Evolutionary conservation across 2,888 invertebrate species (phyloP).

Genomic region (Diplolepis rosae): DNA sequence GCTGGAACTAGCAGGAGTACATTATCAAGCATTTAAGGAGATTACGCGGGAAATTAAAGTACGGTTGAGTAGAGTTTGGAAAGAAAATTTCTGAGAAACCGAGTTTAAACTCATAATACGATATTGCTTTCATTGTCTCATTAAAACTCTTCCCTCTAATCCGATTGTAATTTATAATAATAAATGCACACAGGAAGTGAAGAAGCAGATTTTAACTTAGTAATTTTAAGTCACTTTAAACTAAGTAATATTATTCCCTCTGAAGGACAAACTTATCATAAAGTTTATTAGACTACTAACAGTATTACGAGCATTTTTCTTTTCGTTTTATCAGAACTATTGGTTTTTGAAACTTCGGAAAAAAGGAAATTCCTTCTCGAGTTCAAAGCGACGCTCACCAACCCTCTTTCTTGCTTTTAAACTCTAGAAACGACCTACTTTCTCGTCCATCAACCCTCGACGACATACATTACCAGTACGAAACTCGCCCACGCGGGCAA

Average conservation of each 20-base stretch:
- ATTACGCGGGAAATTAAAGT: slow-evolving; percentile 21
- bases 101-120: not conserved
- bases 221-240: not conserved
- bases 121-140: slow-evolving; percentile 18
- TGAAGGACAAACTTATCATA: not conserved
- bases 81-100: not conserved
- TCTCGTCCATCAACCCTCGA: slow-evolving; percentile 30
- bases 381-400: slow-evolving; percentile 22
- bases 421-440: slow-evolving; percentile 46
- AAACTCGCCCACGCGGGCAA: slow-evolving; percentile 52
- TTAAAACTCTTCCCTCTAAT: slow-evolving; percentile 13
- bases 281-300: slow-evolving; percentile 4
- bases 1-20: slow-evolving; percentile 8
- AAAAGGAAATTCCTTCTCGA: slow-evolving; percentile 34
- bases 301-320: not conserved
- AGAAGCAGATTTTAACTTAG: not conserved
- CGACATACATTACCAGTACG: slow-evolving; percentile 49
- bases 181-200: not conserved
- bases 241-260: slow-evolving; percentile 1
- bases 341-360: not conserved
- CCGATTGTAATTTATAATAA: slow-evolving; percentile 5
- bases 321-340: not conserved
- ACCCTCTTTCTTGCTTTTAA: slow-evolving; percentile 31
- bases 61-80: not conserved
- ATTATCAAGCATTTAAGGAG: slow-evolving; percentile 23